These are phyloP conservation scores for Neoseiulus cucumeris DNA, from an alignment of 1,140 invertebrate genomes.

Conservation along the genomic window DNA sequence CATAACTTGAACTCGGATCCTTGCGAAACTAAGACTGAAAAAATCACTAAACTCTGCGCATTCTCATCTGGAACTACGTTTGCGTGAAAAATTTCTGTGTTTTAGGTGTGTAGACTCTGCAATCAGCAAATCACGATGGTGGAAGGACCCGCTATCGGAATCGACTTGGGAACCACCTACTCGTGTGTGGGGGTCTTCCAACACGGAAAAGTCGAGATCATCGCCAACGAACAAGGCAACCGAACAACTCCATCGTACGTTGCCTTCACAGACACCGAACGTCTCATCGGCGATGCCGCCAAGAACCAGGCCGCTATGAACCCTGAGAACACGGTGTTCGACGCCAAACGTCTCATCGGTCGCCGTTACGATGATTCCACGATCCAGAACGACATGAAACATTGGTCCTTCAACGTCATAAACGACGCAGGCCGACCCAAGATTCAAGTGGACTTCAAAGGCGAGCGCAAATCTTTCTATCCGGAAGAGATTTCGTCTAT, in stretches of 20 bases:
- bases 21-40: too few species aligned
- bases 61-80: too few species aligned
- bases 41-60: too few species aligned
- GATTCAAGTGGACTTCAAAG: slow-evolving; percentile 37
- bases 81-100: too few species aligned
- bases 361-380: slow-evolving; percentile 71
- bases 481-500: slow-evolving; percentile 35
- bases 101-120: too few species aligned
- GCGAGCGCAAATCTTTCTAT: slow-evolving; percentile 30
- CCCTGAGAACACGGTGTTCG: slow-evolving; percentile 36
- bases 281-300: slow-evolving; percentile 66
- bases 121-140: too few species aligned
- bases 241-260: slow-evolving; percentile 73
- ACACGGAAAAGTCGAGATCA: slow-evolving; percentile 70
- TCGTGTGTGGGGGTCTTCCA: slow-evolving; percentile 36
- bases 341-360: slow-evolving; percentile 61
- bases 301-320: slow-evolving; percentile 52
- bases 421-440: slow-evolving; percentile 61
- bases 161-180: slow-evolving; percentile 34
- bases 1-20: too few species aligned
- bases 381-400: slow-evolving; percentile 84
- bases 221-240: slow-evolving; percentile 78
- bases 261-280: slow-evolving; percentile 66
- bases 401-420: slow-evolving; percentile 84
- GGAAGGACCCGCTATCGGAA: slow-evolving; percentile 25